Base-by-base conservation (phyloP, 2,113 vertebrate genomes). In the Myrmophylax atrothorax region DNA sequence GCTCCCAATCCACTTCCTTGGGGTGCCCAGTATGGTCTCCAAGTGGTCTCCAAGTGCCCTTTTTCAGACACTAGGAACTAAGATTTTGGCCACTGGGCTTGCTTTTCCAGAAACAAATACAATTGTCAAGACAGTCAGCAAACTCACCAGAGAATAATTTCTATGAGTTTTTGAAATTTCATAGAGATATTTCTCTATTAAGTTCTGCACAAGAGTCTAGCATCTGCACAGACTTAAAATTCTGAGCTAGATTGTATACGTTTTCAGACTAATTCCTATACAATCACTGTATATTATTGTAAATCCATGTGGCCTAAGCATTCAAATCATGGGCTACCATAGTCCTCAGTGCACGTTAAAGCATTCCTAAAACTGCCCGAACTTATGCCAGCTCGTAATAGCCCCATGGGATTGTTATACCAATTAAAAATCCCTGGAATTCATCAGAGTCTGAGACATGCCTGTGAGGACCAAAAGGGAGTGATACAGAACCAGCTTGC, bases 401-500 rank as follows among this genome's bases (percentile, higher is more conserved):
- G 66, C 40, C 66, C 56, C 80, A n/a, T 0, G 46, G 81, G 91
- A 89, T n/a, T 72, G 47, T 53, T 79, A 26, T 11, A 91, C 79
- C 87, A 94, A 94, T 91, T 93, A 95, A 95, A 92, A 94, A 89
- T 69, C 84, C 58, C 58, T 82, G 91, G 93, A 97, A 96, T 94
- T 87, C 91, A 96, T 37, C 2, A 1, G 87, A 92, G 94, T 68
- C 84, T 79, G 59, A 96, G 94, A 90, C 80, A 81, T 2, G 24
- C 60, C 93, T 87, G 62, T 82, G 78, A 96, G 62, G 89, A 89
- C 95, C 89, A 89, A 78, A 95, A 90, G 83, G 80, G 88, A 96
- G 88, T 49, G 66, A 95, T 75, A 84, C 16, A 93, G 93, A 96
- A 90, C 83, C 73, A 62, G 58, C 84, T 46, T 87, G 87, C 40